Evolutionary conservation across 1,140 invertebrate genomes (phyloP).

Genomic region (Penaeus vannamei): DNA sequence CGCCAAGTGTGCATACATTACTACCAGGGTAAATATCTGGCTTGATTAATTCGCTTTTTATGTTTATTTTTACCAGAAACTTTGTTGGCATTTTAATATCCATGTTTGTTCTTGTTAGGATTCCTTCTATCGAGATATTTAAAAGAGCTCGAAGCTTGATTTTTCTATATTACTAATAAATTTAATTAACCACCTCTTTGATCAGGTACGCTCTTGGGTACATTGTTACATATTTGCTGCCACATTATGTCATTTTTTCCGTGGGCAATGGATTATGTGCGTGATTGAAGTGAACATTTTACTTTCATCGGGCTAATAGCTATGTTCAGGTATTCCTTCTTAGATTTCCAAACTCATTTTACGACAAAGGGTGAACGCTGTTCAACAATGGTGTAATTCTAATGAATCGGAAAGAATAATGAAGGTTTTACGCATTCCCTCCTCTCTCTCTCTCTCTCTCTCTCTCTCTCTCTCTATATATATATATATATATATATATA

Average conservation of each 20-base stretch:
- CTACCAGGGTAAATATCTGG: constrained; percentile 58
- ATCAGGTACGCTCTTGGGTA: not conserved
- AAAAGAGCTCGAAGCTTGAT: constrained; percentile 36
- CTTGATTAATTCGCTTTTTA: constrained; percentile 64
- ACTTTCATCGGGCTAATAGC: too few relatives aligned
- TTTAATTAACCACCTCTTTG: constrained; percentile 8
- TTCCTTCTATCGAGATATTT: constrained; percentile 46
- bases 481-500: too few relatives aligned
- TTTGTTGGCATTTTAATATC: constrained; percentile 65
- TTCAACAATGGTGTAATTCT: too few relatives aligned
- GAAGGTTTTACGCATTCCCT: too few relatives aligned
- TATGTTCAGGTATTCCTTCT: too few relatives aligned
- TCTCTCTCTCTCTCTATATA: too few relatives aligned
- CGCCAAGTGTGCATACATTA: constrained; percentile 60
- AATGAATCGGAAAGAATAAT: too few relatives aligned
- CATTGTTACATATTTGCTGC: constrained; percentile 2
- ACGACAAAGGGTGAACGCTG: too few relatives aligned
- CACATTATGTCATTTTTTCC: not conserved
- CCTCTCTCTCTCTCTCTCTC: too few relatives aligned
- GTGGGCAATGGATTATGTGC: too few relatives aligned
- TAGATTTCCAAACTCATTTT: too few relatives aligned
- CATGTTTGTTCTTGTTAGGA: constrained; percentile 61
- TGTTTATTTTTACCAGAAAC: constrained; percentile 62
- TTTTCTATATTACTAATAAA: constrained; percentile 17
- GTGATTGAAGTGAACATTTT: too few relatives aligned